Base-by-base conservation (phyloP, 2,113 vertebrate species). In the Sylvilagus bachmani region DNA sequence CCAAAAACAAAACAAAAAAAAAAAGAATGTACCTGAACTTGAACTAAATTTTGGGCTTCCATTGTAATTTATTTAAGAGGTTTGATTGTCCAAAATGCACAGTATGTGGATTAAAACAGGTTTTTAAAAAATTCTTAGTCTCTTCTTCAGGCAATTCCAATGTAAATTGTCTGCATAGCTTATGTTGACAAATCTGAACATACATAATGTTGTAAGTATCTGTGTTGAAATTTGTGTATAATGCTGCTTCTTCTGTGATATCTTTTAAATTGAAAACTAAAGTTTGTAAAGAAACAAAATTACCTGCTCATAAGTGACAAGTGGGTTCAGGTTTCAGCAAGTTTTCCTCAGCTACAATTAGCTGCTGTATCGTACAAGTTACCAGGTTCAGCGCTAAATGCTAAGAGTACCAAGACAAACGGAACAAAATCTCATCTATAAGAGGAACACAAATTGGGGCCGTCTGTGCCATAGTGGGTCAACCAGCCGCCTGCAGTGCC, bases 241-340 rank as follows among this genome's bases (percentile, higher is more conserved):
- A 83, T 66, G 29, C 24, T 93, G 58, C 61, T 29, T 86, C 19
- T 36, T 12, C 44, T 87, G 49, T 84, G 19, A 29, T 78, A 17
- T 21, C 69, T 89, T 91, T 61, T 71, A 27, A 85, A 53, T 38
- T 79, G 38, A 6, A 92, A 92, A 19, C 19, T 86, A 61, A 17
- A 70, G 5, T 86, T 38, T 83, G 4, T 82, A 78, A 38, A 53
- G 61, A 89, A 83, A 87, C 62, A 7, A 49, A 79, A 7, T 58
- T 62, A 87, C 22, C 79, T 86, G 55, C n/a, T 55, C n/a, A 77
- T n/a, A 82, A 89, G 66, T 71, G 13, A 86, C 93, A 82, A 79
- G 55, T 33, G 27, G 73, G 21, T 73, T n/a, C 16, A 78, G 25
- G 61, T 53, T 31, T 9, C 55, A 91, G n/a, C 12, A 93, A 49